Percentiles rank a stretch among this genome's conserved stretches.
Conservation (phyloP, 2,113 vertebrate genomes). For the Megaleporinus macrocephalus region DNA sequence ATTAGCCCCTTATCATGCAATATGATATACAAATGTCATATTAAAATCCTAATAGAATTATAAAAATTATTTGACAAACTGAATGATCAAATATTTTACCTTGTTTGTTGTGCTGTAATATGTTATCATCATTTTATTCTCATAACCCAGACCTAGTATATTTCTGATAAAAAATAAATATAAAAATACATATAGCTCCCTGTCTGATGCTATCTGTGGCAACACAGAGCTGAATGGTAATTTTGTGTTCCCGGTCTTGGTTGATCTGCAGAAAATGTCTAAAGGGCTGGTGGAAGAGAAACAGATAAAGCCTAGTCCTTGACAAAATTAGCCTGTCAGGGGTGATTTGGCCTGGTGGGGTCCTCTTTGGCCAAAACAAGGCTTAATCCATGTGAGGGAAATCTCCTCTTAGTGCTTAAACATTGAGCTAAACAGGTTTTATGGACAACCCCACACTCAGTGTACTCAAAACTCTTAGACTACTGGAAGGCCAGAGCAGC, state of each 20-base stretch:
- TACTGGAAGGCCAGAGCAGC: not conserved
- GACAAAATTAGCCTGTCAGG: constrained; percentile 46
- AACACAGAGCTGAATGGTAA: constrained; percentile 16
- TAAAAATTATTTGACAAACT: not conserved
- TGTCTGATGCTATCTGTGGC: constrained; percentile 25
- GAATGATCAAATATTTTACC: not conserved
- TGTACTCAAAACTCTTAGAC: not conserved
- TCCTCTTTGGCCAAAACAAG: constrained; percentile 17
- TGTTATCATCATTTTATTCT: not conserved
- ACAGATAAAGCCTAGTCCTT: constrained; percentile 23
- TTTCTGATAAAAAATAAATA: not conserved
- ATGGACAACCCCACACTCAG: constrained; percentile 1
- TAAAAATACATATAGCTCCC: not conserved
- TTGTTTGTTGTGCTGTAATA: too few species aligned
- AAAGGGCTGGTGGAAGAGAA: constrained; percentile 1
- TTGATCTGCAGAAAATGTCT: constrained; percentile 38
- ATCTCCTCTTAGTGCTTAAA: constrained; percentile 17
- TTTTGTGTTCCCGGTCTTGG: constrained; percentile 24
- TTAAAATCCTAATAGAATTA: too few species aligned
- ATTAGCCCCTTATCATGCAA: too few species aligned
- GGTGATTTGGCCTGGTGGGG: constrained; percentile 22
- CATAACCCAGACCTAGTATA: not conserved
- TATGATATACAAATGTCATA: too few species aligned
- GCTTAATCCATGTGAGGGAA: constrained; percentile 4
- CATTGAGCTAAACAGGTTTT: constrained; percentile 14